These are phyloP conservation scores for Nannoperca australis DNA, from an alignment of 2,797 vertebrate genomes.

Conservation along the genomic window DNA sequence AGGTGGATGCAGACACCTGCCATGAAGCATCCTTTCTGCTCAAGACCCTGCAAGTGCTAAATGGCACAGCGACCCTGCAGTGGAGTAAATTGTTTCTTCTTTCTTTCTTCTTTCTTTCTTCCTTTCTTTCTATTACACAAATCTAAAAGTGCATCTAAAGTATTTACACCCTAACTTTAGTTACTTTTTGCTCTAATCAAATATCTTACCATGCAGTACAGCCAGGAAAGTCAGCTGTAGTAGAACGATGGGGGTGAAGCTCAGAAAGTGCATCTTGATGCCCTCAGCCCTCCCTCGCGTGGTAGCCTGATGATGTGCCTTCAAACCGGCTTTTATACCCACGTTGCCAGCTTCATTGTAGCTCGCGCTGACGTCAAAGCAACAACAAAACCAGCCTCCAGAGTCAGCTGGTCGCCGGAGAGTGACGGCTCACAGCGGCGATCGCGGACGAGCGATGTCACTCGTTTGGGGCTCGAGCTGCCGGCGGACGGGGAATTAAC, in stretches of 20 bases:
- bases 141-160: conserved; percentile 5
- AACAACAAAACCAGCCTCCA: conserved; percentile 73
- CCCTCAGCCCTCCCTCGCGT: conserved; percentile 9
- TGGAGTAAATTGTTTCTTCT: not conserved
- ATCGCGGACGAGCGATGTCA: conserved; percentile 45
- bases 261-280: conserved; percentile 57
- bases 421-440: conserved; percentile 56
- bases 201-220: conserved; percentile 70
- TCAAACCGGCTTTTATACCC: conserved; percentile 81
- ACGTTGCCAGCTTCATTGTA: conserved; percentile 64
- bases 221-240: conserved; percentile 56
- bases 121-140: too few species aligned
- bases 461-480: conserved; percentile 36
- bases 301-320: conserved; percentile 20
- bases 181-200: not conserved
- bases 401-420: conserved; percentile 57
- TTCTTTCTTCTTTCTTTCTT: not conserved
- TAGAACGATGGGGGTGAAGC: conserved; percentile 34
- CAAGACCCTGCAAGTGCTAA: not conserved
- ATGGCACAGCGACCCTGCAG: not conserved
- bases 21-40: conserved; percentile 22
- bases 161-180: not conserved
- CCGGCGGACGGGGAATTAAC: not conserved
- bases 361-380: conserved; percentile 81
- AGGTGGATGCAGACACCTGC: conserved; percentile 50